Percentiles rank a stretch among this genome's conserved stretches.
Evolutionary conservation across 2,113 vertebrate species (phyloP).

Genomic region (Syngnathus floridae): DNA sequence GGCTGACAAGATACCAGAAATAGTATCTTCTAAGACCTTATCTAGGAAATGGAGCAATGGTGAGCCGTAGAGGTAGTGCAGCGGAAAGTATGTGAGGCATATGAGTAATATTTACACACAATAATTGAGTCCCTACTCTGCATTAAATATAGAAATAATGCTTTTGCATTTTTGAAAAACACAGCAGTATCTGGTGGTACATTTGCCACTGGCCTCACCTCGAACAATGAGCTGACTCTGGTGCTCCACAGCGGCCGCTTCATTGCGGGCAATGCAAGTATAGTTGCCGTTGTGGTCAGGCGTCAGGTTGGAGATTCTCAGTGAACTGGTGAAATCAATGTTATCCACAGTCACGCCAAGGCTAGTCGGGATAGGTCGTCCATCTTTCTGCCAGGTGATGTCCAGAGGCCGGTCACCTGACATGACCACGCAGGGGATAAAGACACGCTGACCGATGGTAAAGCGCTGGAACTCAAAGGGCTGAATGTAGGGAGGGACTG

Average conservation of each 20-base stretch:
- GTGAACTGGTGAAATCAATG: slow-evolving; percentile 96
- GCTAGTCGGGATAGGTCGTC: slow-evolving; percentile 86
- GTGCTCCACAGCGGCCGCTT: slow-evolving; percentile 90
- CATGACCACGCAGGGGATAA: slow-evolving; percentile 97
- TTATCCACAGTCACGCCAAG: slow-evolving; percentile 96
- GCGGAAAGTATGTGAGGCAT: neutral
- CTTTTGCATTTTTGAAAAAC: too few relatives aligned
- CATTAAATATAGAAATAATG: neutral
- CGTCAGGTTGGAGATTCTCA: slow-evolving; percentile 92
- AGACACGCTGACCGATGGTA: slow-evolving; percentile 95
- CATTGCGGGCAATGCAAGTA: slow-evolving; percentile 96
- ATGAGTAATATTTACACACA: neutral
- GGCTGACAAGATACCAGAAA: neutral
- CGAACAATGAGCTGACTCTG: slow-evolving; percentile 94
- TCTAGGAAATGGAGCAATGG: neutral
- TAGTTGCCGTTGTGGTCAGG: slow-evolving; percentile 97
- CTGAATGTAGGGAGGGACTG: slow-evolving; percentile 96
- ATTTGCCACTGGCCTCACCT: slow-evolving; percentile 68
- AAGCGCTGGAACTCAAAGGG: slow-evolving; percentile 96
- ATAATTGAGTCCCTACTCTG: neutral
- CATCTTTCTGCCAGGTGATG: slow-evolving; percentile 99
- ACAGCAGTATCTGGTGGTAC: neutral
- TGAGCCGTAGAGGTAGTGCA: neutral
- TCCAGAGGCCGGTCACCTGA: slow-evolving; percentile 93
- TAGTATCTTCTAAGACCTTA: too few relatives aligned